Base-by-base conservation (phyloP, 37 sponge, comb jelly and placozoan species). In the Geodia barretti region DNA sequence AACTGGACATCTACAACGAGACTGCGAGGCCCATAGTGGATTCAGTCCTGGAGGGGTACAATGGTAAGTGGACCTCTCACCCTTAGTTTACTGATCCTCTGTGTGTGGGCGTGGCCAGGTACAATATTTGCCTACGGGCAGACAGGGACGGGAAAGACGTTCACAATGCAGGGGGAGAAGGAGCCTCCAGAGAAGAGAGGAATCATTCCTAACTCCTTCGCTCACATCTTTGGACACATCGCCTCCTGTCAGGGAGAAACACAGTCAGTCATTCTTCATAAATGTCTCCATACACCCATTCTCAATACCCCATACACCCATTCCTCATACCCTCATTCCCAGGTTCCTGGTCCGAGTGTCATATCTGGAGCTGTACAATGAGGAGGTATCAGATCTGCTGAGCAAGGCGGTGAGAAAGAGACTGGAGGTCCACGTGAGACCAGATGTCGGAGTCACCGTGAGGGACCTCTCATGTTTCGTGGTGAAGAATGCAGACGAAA, bases 121-220 rank as follows among this genome's bases (percentile, higher is more conserved):
- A 98, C 99, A 3, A 95, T 98, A 67, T 98, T 98, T 92, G 99
- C 99, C 0, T 98, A 98, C 69, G 99, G 99, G 21, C 99, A 98
- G 62, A 98, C 99, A 32, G 99, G 99, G 1, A 98, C 99, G 32
- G 99, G 99, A 25, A 98, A 98, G 81, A 98, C 99, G 4, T 96
- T 74, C 79, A 98, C 99, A 2, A 98, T 98, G 99, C 96, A 87
- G 43, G 99, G 99, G 19, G 90, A 83, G 25, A 81, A 84, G 63
- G 47, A 58, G 20, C 81, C 75, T 5, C 81, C 99, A 23, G 96
- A 98, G 79, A 60, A 72, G 70, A 80, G 88, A 36, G 99, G 99
- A 5, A 98, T 98, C 64, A 96, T 94, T 41, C 99, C 99, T 39
- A 98, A 98, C 75, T 96, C 99, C 0, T 98, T 98, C 80, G 99